These are phyloP conservation scores for Ia io DNA, from an alignment of 2,113 vertebrate species.

Conservation along the genomic window DNA sequence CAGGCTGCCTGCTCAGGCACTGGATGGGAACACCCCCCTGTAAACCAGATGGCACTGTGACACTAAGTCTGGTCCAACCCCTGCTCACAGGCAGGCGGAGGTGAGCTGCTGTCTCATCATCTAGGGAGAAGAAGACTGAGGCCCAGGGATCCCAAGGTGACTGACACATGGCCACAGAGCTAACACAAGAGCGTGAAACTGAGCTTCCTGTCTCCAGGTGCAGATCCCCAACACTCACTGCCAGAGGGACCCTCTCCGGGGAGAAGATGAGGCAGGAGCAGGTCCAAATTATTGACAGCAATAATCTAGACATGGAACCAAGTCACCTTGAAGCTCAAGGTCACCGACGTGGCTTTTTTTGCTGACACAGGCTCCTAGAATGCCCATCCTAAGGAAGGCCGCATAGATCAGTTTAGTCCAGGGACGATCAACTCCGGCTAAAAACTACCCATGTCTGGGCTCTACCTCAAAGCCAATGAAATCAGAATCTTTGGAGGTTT, in stretches of 20 bases:
- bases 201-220: background rate
- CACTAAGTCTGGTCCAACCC: background rate
- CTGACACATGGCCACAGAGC: background rate
- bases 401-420: background rate
- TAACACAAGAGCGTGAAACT: background rate
- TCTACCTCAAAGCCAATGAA: background rate
- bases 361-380: background rate
- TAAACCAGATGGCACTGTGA: background rate
- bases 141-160: background rate
- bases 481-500: background rate
- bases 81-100: background rate
- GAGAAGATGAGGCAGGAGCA: background rate
- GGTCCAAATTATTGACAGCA: background rate
- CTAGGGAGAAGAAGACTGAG: background rate
- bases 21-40: background rate
- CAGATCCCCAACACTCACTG: background rate
- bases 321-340: background rate
- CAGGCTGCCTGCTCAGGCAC: background rate
- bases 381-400: background rate
- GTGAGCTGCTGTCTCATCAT: background rate
- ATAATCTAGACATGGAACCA: background rate
- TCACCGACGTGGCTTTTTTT: background rate
- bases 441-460: background rate
- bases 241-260: background rate
- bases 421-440: background rate